Evolutionary conservation across 2,113 vertebrate genomes (phyloP), one percentile per base, ranked within the genome.

Genomic region (Cololabis saira): DNA sequence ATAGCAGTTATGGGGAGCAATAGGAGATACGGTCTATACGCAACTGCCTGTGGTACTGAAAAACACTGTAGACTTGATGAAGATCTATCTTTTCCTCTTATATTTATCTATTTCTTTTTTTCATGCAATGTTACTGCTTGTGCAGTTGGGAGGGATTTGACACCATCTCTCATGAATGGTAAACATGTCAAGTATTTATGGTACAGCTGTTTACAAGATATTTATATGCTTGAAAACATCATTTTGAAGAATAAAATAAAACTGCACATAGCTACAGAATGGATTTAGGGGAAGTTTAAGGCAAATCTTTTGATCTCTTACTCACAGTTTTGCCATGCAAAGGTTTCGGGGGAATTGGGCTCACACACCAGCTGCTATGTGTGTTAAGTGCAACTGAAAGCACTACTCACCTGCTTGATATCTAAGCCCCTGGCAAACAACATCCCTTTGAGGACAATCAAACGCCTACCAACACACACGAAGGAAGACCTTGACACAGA

Each of bases 191-290:
- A 17, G 19, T 41, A 22, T 40, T 67, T 62, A 52, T 18, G 55
- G 22, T 14, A 2, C 4, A 57, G 11, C 17, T 6, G 2, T 64
- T 64, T 61, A 56, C 55, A 61, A 47, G 48, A 52, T 70, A 19
- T 41, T 51, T 24, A 51, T 24, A 19, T 51, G 27, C 47, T 53
- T 49, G 1, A 37, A 11, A 9, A 37, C 6, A 37, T 37, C 6
- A 37, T 7, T 37, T 37, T 37, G 33, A 37, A 7, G 10, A 37
- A 37, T 9, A 3, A 37, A 7, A n/a, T n/a, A n/a, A 37, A 37
- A 37, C 33, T 37, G 6, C 33, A 11, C 10, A 37, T 37, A 37
- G 16, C 42, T 19, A 65, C 0, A 71, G 61, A 72, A 37, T 37
- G 9, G 48, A 27, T 40, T 62, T 5, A 3, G 15, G 17, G 17